Conservation (phyloP, 2,113 vertebrate genomes). For the Parus major region DNA sequence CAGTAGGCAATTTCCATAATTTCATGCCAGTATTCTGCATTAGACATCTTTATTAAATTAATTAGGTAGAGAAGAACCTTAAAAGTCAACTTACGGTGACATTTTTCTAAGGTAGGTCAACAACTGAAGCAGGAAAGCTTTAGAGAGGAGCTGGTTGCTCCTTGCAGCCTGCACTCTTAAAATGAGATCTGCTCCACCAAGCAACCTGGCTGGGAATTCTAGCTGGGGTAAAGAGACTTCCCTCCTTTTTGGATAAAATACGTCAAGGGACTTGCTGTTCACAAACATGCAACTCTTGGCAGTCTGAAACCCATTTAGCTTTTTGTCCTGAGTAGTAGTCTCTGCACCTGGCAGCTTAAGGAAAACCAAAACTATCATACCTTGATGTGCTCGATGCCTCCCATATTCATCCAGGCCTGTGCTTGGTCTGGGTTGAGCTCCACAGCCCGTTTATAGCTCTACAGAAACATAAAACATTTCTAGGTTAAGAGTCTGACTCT, state of each 20-base stretch:
- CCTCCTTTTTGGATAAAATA: background rate
- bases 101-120: slow-evolving; percentile 11
- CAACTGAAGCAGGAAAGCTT: background rate
- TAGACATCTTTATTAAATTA: slow-evolving; percentile 24
- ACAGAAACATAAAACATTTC: slow-evolving; percentile 4
- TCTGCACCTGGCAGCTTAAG: background rate
- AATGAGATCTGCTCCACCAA: background rate
- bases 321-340: background rate
- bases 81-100: background rate
- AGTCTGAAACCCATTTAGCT: background rate
- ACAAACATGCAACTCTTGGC: background rate
- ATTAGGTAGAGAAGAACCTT: background rate
- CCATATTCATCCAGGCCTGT: slow-evolving; percentile 99
- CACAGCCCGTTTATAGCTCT: slow-evolving; percentile 92
- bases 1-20: background rate
- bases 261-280: background rate
- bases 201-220: background rate
- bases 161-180: background rate
- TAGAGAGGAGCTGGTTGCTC: background rate
- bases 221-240: background rate
- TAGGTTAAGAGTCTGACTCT: background rate
- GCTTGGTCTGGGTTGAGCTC: slow-evolving; percentile 92
- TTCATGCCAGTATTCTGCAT: background rate
- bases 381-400: slow-evolving; percentile 96
- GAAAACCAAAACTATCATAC: slow-evolving; percentile 64